Evolutionary conservation across 2,888 invertebrate genomes (phyloP), one percentile per base, ranked within the genome.

Genomic region (Malacosoma neustria): DNA sequence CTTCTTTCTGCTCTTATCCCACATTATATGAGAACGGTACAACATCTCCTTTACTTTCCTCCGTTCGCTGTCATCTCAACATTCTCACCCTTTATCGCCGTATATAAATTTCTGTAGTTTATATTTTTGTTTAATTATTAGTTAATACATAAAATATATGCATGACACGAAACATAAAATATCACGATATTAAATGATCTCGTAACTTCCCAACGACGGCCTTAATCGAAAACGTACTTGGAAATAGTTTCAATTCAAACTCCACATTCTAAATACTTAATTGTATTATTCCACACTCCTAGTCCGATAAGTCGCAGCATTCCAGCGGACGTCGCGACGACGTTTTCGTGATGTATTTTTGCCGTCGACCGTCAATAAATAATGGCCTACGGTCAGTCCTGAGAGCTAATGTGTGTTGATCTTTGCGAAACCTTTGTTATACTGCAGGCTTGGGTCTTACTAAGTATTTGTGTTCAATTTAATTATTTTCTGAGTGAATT

Each of bases 381-480:
- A 81, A 80, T 75, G 75, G 53, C 47, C 42, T 42, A 57, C 57
- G 60, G 63, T 70, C 70, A 67, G 72, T 67, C 72, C 22, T 72
- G 70, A 74, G 63, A 76, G 74, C 74, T 69, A 75, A 79, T 75
- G 69, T 79, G 70, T 76, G 75, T 76, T 73, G 66, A 72, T 75
- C 77, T 75, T 73, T 62, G 62, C 61, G 61, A 50, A 49, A 63
- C 59, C 58, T 66, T 64, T 65, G 68, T 70, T 61, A 60, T 60
- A 22, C 51, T 46, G 46, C 42, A 43, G 44, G 53, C 52, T 46
- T 41, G 31, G 36, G 33, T 41, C 38, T 34, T 70, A 76, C 68
- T 42, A 58, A n/a, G n/a, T n/a, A n/a, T n/a, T n/a, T n/a, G n/a
- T n/a, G n/a, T n/a, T n/a, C n/a, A n/a, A n/a, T n/a, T n/a, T n/a